These are phyloP conservation scores for Caradrina kadenii DNA, from an alignment of 2,888 invertebrate genomes.

Conservation along the genomic window DNA sequence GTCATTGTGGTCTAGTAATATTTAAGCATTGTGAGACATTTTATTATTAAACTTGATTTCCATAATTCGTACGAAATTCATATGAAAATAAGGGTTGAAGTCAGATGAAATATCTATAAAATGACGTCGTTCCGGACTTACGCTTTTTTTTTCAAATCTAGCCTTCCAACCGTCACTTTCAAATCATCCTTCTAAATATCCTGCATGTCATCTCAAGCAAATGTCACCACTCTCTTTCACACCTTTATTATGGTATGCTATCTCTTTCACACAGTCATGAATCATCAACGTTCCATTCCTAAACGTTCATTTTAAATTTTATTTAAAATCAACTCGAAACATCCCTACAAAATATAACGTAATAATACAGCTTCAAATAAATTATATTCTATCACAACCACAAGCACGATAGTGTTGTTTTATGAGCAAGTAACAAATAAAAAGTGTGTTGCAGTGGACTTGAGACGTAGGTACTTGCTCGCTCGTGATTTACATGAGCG, in stretches of 20 bases:
- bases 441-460: conserved; percentile 58
- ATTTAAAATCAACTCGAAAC: conserved; percentile 4
- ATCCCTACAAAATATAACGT: conserved; percentile 11
- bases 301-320: neutral
- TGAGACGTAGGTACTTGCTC: conserved; percentile 53
- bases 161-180: neutral
- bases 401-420: conserved; percentile 63
- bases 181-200: neutral
- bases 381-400: conserved; percentile 58
- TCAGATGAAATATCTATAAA: too few species aligned
- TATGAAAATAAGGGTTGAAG: too few species aligned
- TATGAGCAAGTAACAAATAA: conserved; percentile 68
- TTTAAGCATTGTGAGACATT: too few species aligned
- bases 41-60: too few species aligned
- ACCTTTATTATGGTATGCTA: neutral
- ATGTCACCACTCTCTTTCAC: neutral
- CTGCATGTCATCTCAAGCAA: too few species aligned
- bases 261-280: neutral
- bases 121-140: too few species aligned
- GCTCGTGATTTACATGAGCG: conserved; percentile 76
- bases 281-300: neutral
- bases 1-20: neutral
- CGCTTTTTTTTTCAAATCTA: neutral
- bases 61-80: neutral
- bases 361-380: conserved; percentile 49